Percentiles rank a stretch among this genome's conserved stretches.
Evolutionary conservation across 2,797 vertebrate species (phyloP).

Genomic region (Mycteria americana): DNA sequence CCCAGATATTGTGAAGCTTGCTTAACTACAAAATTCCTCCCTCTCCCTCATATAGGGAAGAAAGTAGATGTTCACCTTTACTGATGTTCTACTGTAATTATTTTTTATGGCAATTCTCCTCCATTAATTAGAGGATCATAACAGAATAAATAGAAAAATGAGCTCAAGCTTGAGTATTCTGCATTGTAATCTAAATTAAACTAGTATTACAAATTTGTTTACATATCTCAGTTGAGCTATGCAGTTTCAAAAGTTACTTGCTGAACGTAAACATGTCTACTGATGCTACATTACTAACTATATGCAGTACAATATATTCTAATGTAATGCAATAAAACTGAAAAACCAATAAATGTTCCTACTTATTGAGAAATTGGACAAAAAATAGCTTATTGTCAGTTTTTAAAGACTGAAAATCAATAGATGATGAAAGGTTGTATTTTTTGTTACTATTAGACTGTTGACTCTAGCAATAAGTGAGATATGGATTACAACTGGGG

Average conservation of each 20-base stretch:
- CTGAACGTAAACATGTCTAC: conserved; percentile 28
- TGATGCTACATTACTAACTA: conserved; percentile 17
- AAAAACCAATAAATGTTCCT: conserved; percentile 66
- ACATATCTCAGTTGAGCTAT: conserved; percentile 31
- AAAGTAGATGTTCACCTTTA: conserved; percentile 34
- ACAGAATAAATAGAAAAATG: conserved; percentile 51
- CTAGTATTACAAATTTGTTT: conserved; percentile 64
- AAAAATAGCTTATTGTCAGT: conserved; percentile 72
- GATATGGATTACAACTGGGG: conserved; percentile 63
- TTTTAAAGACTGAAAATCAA: conserved; percentile 75
- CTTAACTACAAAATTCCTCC: not conserved
- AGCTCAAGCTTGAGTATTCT: conserved; percentile 37
- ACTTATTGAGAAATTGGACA: conserved; percentile 68
- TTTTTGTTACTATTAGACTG: conserved; percentile 73
- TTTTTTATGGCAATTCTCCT: conserved; percentile 21
- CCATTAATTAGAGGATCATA: conserved; percentile 41
- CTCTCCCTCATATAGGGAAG: not conserved
- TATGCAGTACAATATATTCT: conserved; percentile 48
- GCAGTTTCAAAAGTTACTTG: conserved; percentile 52
- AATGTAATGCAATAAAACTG: conserved; percentile 57
- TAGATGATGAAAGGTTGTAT: conserved; percentile 71
- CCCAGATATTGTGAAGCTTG: not conserved
- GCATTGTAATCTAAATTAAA: conserved; percentile 63
- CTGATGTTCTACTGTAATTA: not conserved
- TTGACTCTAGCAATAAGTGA: conserved; percentile 73